Evolutionary conservation across 2,113 vertebrate genomes (phyloP).

Genomic region (Hippocampus zosterae): DNA sequence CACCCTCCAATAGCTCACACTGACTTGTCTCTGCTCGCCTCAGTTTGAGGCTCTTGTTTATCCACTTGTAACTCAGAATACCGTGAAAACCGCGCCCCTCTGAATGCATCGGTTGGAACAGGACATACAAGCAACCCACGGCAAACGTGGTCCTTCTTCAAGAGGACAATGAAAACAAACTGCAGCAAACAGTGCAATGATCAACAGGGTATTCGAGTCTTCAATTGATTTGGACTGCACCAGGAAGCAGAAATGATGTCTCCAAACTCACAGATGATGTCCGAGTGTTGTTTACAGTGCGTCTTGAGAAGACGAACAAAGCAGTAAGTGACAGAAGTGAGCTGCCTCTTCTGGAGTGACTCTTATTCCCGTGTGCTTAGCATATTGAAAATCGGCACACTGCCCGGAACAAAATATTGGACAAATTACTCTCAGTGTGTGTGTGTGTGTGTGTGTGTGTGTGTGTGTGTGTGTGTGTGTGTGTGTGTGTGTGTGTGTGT

Average conservation of each 20-base stretch:
- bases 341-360: slow-evolving; percentile 54
- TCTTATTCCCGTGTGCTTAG: slow-evolving; percentile 57
- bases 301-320: slow-evolving; percentile 44
- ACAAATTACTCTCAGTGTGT: slow-evolving; percentile 45
- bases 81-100: no score
- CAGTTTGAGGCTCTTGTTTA: no score
- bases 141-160: no score
- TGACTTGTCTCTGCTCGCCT: no score
- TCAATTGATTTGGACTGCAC: neutral
- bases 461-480: no score
- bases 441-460: slow-evolving; percentile 13
- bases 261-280: neutral
- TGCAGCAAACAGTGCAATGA: neutral
- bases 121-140: no score
- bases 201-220: neutral
- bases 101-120: no score
- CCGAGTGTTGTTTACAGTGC: slow-evolving; percentile 19
- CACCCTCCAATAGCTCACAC: no score
- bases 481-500: no score
- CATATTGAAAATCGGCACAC: slow-evolving; percentile 59
- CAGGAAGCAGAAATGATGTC: neutral
- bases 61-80: no score
- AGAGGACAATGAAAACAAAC: no score
- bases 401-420: slow-evolving; percentile 66
- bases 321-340: slow-evolving; percentile 52